A percentile compares a stretch with the other conserved stretches of the same genome.
Conservation (phyloP, 2,888 invertebrate genomes). For the Agonopterix heracliana region DNA sequence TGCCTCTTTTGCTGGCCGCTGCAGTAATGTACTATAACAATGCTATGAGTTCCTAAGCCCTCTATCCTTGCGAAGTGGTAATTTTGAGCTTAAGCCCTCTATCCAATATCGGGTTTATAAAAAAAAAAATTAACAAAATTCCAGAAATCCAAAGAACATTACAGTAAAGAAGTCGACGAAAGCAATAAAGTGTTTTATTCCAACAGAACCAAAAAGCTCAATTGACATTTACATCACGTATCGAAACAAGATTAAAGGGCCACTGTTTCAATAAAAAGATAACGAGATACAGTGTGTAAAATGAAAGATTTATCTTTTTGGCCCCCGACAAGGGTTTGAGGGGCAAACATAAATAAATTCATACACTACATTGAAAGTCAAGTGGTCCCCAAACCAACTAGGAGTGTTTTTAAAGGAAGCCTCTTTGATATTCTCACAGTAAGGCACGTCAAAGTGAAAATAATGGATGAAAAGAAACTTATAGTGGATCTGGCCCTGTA, state of each 20-base stretch:
- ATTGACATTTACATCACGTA: conserved; percentile 26
- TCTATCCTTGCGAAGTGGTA: no score
- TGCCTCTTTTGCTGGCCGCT: no score
- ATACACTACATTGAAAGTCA: conserved; percentile 56
- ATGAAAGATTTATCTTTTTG: conserved; percentile 56
- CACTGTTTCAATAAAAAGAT: conserved; percentile 53
- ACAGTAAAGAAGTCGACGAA: background rate
- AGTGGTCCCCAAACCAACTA: conserved; percentile 37
- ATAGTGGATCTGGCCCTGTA: no score
- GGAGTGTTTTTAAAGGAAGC: conserved; percentile 54
- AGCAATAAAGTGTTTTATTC: background rate
- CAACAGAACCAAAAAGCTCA: background rate
- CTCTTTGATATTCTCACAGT: conserved; percentile 42
- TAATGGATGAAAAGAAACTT: no score
- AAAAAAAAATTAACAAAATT: background rate
- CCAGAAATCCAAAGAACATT: background rate
- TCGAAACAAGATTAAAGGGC: conserved; percentile 36
- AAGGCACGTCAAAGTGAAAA: conserved; percentile 22
- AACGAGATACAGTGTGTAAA: conserved; percentile 52
- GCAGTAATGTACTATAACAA: no score
- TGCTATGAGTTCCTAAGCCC: no score
- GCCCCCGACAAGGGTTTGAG: conserved; percentile 30
- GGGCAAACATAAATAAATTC: conserved; percentile 53
- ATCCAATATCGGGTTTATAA: no score
- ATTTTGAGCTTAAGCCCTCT: no score